Conservation (phyloP, 2,797 vertebrate genomes). For the Pseudomugil tenellus region DNA sequence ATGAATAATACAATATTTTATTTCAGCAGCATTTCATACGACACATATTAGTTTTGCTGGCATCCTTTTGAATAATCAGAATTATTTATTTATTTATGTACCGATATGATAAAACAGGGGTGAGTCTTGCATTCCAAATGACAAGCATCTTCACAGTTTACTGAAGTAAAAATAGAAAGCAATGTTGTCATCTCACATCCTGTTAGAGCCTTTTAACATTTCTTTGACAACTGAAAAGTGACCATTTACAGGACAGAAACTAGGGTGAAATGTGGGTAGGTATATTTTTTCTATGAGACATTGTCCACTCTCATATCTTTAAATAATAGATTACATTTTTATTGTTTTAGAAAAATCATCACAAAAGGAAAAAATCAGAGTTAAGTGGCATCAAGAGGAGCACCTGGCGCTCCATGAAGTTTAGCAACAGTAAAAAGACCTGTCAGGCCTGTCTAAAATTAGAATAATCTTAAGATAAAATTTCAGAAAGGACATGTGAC, state of each 20-base stretch:
- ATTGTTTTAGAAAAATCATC: background rate
- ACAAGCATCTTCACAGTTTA: background rate
- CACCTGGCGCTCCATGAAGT: background rate
- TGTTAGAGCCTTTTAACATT: background rate
- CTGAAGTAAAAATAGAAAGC: background rate
- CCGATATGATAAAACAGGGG: background rate
- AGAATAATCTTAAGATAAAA: slow-evolving; percentile 28
- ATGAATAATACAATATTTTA: slow-evolving; percentile 65
- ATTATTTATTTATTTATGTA: slow-evolving; percentile 12
- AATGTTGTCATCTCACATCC: background rate
- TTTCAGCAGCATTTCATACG: slow-evolving; percentile 49
- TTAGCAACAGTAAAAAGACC: slow-evolving; percentile 14
- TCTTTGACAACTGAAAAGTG: background rate
- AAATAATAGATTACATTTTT: background rate
- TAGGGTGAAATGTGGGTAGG: background rate
- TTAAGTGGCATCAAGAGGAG: background rate
- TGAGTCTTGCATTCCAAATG: background rate
- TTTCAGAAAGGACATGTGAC: background rate
- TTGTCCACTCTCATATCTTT: background rate
- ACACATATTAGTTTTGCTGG: slow-evolving; percentile 47
- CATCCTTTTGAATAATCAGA: slow-evolving; percentile 22
- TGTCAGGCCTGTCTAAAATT: slow-evolving; percentile 35
- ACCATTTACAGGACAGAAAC: background rate
- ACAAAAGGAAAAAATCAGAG: background rate
- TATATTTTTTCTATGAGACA: background rate